These are phyloP conservation scores for Malurus alboscapulatus DNA, from an alignment of 2,113 vertebrate genomes.

Conservation along the genomic window DNA sequence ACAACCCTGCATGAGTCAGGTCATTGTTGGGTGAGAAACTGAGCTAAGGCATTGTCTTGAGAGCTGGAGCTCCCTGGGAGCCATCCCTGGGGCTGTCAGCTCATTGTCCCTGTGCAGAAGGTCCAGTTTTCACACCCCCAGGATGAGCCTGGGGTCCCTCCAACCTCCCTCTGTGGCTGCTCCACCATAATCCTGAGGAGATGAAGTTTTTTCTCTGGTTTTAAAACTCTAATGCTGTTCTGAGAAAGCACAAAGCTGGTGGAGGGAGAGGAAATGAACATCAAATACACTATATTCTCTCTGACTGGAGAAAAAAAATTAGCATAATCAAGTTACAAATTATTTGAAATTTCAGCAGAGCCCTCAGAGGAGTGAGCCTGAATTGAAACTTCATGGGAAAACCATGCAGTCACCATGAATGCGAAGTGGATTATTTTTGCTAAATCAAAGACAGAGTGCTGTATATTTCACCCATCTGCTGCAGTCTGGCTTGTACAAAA, in stretches of 20 bases:
- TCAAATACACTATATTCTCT: background rate
- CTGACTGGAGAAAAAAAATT: background rate
- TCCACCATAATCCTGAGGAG: background rate
- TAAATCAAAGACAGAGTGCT: constrained; percentile 20
- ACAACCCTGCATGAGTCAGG: rapidly evolving
- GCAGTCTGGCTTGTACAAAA: background rate
- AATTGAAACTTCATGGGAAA: background rate
- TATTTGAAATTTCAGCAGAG: background rate
- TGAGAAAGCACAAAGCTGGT: background rate
- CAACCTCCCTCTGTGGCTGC: background rate
- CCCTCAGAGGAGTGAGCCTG: background rate
- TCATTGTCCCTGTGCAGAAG: rapidly evolving
- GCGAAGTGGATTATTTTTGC: background rate
- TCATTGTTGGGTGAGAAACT: rapidly evolving
- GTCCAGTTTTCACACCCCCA: background rate
- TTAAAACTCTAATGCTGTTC: background rate
- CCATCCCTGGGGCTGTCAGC: background rate
- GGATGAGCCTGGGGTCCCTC: background rate
- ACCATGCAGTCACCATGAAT: background rate
- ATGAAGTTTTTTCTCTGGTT: background rate
- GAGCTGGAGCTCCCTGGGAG: background rate
- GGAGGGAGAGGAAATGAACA: background rate
- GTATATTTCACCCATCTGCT: constrained; percentile 18
- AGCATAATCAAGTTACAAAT: background rate
- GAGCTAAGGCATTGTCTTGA: rapidly evolving